Evolutionary conservation across 2,113 vertebrate genomes (phyloP).

Genomic region (Peucedramus taeniatus): DNA sequence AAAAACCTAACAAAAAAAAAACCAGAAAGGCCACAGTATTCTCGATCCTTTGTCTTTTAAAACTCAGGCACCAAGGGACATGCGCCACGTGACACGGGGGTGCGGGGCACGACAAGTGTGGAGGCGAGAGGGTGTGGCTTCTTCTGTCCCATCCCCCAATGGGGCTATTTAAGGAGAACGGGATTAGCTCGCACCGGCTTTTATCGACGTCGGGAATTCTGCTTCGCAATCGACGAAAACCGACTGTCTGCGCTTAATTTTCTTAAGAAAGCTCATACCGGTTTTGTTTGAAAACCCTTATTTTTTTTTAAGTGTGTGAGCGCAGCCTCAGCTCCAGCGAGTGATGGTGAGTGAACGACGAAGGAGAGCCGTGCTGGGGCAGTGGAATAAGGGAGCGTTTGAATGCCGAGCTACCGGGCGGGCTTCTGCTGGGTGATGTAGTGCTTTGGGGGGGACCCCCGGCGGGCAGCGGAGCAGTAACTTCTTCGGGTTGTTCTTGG

Average conservation of each 20-base stretch:
- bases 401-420: fast-evolving
- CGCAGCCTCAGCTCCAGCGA: neutral
- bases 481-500: fast-evolving
- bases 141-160: neutral
- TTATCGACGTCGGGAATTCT: fast-evolving
- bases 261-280: fast-evolving
- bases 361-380: fast-evolving
- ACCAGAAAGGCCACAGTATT: fast-evolving
- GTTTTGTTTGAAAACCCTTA: neutral
- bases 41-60: too few relatives aligned
- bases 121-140: neutral
- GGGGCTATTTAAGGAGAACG: neutral
- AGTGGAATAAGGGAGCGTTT: neutral
- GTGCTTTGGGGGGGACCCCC: fast-evolving
- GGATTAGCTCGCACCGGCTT: fast-evolving
- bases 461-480: fast-evolving
- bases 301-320: neutral
- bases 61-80: fast-evolving
- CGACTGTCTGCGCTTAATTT: fast-evolving
- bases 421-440: fast-evolving
- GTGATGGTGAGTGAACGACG: conserved; percentile 10
- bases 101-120: fast-evolving
- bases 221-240: fast-evolving
- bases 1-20: neutral
- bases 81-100: fast-evolving